phyloP scores from a whole-genome alignment of 1,140 invertebrate species.

The Philopotamus ludificatus region DNA sequence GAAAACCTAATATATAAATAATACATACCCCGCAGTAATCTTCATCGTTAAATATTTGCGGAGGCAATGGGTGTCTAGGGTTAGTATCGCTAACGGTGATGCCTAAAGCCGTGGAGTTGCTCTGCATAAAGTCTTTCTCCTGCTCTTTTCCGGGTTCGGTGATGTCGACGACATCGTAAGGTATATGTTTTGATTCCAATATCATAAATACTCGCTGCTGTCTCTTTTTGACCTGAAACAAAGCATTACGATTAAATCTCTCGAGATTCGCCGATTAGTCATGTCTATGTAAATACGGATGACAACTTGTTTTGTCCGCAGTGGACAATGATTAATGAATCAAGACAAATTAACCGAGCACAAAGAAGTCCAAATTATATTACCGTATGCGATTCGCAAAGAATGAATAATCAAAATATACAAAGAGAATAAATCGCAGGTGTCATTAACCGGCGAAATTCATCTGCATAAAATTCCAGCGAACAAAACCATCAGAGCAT shows the following conservation, averaged over 20 bases:
- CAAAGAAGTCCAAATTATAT: no score
- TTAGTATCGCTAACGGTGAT: constrained; percentile 63
- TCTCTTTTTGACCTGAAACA: constrained; percentile 88
- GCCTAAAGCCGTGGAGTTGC: constrained; percentile 77
- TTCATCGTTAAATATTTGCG: constrained; percentile 91
- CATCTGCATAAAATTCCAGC: not conserved
- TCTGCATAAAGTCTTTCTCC: constrained; percentile 91
- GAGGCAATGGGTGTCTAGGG: constrained; percentile 75
- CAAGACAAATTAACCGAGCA: no score
- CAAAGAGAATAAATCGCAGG: not conserved
- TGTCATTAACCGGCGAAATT: not conserved
- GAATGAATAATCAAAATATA: not conserved
- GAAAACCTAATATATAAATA: constrained; percentile 12
- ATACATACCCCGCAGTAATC: constrained; percentile 86
- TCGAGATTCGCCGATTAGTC: no score
- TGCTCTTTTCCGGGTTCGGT: constrained; percentile 85
- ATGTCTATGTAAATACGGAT: no score
- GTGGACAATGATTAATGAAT: no score
- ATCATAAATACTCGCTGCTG: constrained; percentile 91
- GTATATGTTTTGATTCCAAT: constrained; percentile 84
- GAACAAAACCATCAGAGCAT: not conserved
- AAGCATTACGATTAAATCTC: no score
- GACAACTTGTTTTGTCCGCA: no score
- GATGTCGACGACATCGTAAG: constrained; percentile 88
- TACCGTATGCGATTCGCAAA: no score